phyloP scores from a whole-genome alignment of 2,888 invertebrate genomes.

The Poecilus cupreus region DNA sequence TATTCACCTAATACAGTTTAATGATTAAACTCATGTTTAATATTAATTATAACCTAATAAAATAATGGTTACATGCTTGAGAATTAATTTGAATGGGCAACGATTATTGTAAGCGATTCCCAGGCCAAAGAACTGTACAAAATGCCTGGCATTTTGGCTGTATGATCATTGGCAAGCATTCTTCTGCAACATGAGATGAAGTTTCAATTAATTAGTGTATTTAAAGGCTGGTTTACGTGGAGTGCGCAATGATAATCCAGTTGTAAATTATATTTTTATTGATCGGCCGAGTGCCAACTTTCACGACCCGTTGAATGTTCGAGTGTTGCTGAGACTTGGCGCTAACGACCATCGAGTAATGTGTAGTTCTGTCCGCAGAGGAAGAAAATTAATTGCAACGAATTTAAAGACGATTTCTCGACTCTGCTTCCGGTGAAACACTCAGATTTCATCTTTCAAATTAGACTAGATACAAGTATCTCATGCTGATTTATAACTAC shows the following conservation, averaged over 20 bases:
- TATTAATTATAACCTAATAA: constrained; percentile 14
- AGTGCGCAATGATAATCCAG: constrained; percentile 18
- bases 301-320: neutral
- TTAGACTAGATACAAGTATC: neutral
- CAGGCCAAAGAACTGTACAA: neutral
- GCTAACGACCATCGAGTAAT: neutral
- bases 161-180: neutral
- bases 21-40: constrained; percentile 17
- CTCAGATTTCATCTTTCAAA: neutral
- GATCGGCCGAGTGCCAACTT: constrained; percentile 35
- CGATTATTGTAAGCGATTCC: neutral
- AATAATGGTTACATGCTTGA: neutral
- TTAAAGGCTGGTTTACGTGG: neutral
- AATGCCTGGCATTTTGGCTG: neutral
- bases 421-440: constrained; percentile 8
- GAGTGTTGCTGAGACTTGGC: neutral
- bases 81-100: too few species aligned
- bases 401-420: neutral
- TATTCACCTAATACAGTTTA: constrained; percentile 31
- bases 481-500: too few species aligned
- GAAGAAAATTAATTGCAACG: constrained; percentile 12
- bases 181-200: neutral
- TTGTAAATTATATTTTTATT: constrained; percentile 54
- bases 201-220: constrained; percentile 35
- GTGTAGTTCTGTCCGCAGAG: neutral